Base-by-base conservation (phyloP, 2,797 vertebrate genomes). In the Hyperoplus lanceolatus region DNA sequence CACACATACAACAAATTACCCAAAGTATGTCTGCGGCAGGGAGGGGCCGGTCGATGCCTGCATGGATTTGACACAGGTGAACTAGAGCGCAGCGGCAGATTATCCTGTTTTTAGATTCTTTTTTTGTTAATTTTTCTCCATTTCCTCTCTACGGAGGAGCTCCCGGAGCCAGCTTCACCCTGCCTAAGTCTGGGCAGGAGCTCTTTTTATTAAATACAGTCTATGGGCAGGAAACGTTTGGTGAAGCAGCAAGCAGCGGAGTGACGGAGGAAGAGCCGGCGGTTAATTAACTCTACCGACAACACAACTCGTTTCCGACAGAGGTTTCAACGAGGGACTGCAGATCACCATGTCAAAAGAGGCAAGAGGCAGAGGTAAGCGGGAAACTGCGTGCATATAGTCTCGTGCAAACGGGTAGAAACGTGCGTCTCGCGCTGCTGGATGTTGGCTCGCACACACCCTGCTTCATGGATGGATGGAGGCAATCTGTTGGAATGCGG, bases 321-420 rank as follows among this genome's bases (percentile, higher is more conserved):
- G 36, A 75, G 69, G 72, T 59, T 75, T 75, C 16, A 16, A 67
- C 13, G 77, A 76, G 62, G 58, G 62, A 59, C 77, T 57, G 81
- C 81, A 74, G 83, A 85, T 87, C 92, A 90, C 83, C 64, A 96
- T 96, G 95, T 94, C 95, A 82, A 94, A 92, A 70, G 94, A 94
- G 78, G 58, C 90, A 54, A 80, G 91, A 86, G 93, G 93, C 16
- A 95, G 77, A 93, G 95, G 95, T 95, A 89, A 93, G 92, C 39
- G 56, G 57, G 48, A 61, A 60, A 1, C 21, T 5, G 10, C 42
- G 51, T 2, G 61, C 36, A 2, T 8, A 42, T 29, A 29, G 21
- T 65, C 65, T 70, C 49, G 67, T 38, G 90, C 86, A 83, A 92
- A 94, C 91, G 93, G 93, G 94, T 93, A 93, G 83, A 81, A 54